Evolutionary conservation across 1,140 invertebrate species (phyloP).

Genomic region (Drosophila triauraria): DNA sequence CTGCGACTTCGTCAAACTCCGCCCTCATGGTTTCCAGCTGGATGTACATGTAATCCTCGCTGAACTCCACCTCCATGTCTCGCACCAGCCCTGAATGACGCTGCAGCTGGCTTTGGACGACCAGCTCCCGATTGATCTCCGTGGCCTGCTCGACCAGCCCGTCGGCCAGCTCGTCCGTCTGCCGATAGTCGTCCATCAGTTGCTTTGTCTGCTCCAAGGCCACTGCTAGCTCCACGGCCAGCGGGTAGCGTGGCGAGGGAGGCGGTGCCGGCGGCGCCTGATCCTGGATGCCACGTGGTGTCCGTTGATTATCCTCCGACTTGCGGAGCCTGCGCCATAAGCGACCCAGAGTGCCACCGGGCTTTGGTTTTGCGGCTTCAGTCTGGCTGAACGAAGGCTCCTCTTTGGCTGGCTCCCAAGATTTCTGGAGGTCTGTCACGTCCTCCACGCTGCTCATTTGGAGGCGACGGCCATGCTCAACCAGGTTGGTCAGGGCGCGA

Average conservation of each 20-base stretch:
- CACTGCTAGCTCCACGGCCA: slow-evolving; percentile 8
- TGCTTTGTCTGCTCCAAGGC: slow-evolving; percentile 18
- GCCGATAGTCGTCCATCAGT: slow-evolving; percentile 25
- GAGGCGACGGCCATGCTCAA: slow-evolving; percentile 40
- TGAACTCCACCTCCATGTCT: slow-evolving; percentile 45
- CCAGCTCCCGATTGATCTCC: slow-evolving; percentile 30
- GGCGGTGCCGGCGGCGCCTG: slow-evolving; percentile 41
- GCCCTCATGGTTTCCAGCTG: slow-evolving; percentile 3
- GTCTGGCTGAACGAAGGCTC: too few species aligned
- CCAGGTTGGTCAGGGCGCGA: too few species aligned
- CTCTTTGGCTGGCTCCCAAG: neutral
- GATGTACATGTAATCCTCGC: slow-evolving; percentile 7
- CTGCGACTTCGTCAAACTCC: neutral
- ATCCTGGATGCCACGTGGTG: neutral
- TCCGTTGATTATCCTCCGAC: neutral
- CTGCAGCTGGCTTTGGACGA: slow-evolving; percentile 23
- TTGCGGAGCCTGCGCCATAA: neutral
- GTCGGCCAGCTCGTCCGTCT: slow-evolving; percentile 43
- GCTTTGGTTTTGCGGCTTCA: neutral
- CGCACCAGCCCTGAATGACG: slow-evolving; percentile 41
- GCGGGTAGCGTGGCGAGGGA: slow-evolving; percentile 45
- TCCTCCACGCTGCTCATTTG: slow-evolving; percentile 28
- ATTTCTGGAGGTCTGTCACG: neutral
- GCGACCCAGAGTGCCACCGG: too few species aligned
- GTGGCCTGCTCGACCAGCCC: slow-evolving; percentile 32